Conservation (phyloP, 2,113 vertebrate genomes). For the Vimba vimba region DNA sequence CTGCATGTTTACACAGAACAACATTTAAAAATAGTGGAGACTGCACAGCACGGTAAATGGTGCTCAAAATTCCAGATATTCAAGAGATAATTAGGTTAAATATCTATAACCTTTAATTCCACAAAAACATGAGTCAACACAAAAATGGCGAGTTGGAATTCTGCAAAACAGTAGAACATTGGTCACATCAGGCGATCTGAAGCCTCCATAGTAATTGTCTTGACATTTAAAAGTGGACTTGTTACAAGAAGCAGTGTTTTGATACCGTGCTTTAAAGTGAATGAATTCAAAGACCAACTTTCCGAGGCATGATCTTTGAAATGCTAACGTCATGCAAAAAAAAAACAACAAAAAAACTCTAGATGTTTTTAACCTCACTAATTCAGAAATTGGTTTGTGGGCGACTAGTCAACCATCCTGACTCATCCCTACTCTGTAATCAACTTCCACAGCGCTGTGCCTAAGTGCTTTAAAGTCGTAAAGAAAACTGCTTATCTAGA, state of each 20-base stretch:
- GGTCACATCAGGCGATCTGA: not conserved
- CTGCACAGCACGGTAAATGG: not conserved
- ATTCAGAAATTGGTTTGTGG: not conserved
- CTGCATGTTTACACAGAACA: not conserved
- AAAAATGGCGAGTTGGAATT: not conserved
- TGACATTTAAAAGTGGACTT: constrained; percentile 18
- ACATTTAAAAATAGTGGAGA: not conserved
- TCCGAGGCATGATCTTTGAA: not conserved
- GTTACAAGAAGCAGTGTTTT: not conserved
- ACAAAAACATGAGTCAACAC: not conserved
- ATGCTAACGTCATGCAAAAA: not conserved
- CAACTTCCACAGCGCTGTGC: not conserved
- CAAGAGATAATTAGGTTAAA: constrained; percentile 3
- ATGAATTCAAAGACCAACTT: not conserved
- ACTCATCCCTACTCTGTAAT: constrained; percentile 9
- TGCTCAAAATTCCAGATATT: not conserved
- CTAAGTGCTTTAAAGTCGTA: not conserved
- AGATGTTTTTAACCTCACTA: not conserved
- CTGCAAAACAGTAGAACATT: not conserved
- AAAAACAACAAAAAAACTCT: not conserved
- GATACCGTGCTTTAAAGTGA: not conserved
- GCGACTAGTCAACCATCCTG: constrained; percentile 19
- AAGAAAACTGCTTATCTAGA: constrained; percentile 28
- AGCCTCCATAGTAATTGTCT: not conserved
- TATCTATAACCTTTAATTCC: not conserved